Evolutionary conservation across 2,113 vertebrate species (phyloP), one percentile per base, ranked within the genome.

Genomic region (Lamprotornis superbus): DNA sequence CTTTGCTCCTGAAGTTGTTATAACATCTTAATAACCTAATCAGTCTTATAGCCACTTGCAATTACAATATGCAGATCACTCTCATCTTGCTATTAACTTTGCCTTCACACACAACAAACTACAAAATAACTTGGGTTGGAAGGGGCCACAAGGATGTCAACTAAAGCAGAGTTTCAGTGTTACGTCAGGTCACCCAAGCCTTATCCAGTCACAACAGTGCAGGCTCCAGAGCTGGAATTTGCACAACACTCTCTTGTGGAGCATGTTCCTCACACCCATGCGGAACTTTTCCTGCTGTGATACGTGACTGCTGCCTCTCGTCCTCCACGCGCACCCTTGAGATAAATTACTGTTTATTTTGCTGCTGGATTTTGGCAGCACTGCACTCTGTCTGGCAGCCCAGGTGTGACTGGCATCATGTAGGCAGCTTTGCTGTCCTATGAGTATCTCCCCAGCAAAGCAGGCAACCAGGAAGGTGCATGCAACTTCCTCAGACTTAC

Each of bases 381-480:
- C 77, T 63, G 68, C 25, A 20, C 37, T 70, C 46, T 23, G 33
- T 24, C 75, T 13, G 23, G 40, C 5, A 3, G 53, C n/a, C 13
- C 42, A 57, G n/a, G 9, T 1, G 0, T 11, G 50, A 49, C 53
- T 21, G 20, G 31, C 5, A 0, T 4, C 0, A 0, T 7, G 20
- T 11, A n/a, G 5, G 7, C 0, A 0, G 7, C n/a, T 35, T 35
- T 39, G 25, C 18, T 27, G 15, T 33, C 55, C 57, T 24, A 8
- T 31, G 65, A 56, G 8, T 40, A 49, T 35, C 31, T 37, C 49
- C 52, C 25, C 0, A 0, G 30, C 55, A 64, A 53, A 25, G n/a
- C 1, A 77, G 35, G 33, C 61, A 81, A 47, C n/a, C 42, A 44
- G 55, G 56, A 65, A 40, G 16, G 12, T 18, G 46, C 37, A 5